Base-by-base conservation (phyloP, 2,797 vertebrate genomes). In the Cryptoblepharus egeriae region DNA sequence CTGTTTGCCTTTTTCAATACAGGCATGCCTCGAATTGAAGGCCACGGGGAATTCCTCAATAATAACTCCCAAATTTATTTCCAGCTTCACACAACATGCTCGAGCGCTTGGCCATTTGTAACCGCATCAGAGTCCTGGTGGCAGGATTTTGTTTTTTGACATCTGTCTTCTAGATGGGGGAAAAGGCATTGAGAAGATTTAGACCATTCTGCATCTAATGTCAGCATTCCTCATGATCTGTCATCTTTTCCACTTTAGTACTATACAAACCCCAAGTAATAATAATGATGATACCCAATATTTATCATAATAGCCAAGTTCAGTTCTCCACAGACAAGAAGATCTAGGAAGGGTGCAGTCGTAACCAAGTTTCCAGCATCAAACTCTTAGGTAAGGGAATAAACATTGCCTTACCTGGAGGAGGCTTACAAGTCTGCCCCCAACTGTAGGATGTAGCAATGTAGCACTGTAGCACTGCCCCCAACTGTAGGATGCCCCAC, bases 1-100 rank as follows among this genome's bases (percentile, higher is more conserved):
- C 77, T 60, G 22, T 85, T 90, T 92, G 80, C 82, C 42, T 91
- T 87, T 79, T 89, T 70, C 83, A 90, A 81, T 86, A 84, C 39
- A 87, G 73, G 90, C 86, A 70, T 78, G 86, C 75, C 81, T 55
- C 64, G 45, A 76, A 73, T 84, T 92, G 84, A 85, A 92, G 91
- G 63, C 88, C 81, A 69, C 70, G 22, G 83, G 88, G 72, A 93
- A 88, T 91, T 90, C 64, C 86, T 92, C 77, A 70, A 77, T 90
- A 92, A 92, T 90, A 93, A 92, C 79, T 90, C 57, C 82, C 75
- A 91, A 81, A 90, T 94, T 93, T 93, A 94, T 93, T 93, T 91
- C 35, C 0, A 91, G 84, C 76, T 84, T 71, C 77, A 79, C 63
- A 75, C 81, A 89, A 77, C 65, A 58, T 58, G 79, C 61, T n/a